phyloP scores from a whole-genome alignment of 2,113 vertebrate genomes.

The Planiliza haematocheilus region DNA sequence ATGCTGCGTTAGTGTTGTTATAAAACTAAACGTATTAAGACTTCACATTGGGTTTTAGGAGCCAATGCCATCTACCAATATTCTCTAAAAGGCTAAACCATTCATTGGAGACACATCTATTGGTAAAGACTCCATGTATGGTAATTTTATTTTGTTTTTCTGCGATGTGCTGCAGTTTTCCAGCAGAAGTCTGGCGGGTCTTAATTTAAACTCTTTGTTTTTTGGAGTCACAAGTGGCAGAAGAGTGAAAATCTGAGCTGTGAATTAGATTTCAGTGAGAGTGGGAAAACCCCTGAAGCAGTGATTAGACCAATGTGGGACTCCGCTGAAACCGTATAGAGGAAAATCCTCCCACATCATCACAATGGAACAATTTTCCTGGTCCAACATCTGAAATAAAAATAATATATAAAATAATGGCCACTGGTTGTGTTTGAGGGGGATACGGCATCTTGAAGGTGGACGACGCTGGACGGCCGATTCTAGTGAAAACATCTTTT shows the following conservation, averaged over 20 bases:
- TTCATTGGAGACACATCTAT: too few relatives aligned
- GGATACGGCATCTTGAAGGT: conserved; percentile 17
- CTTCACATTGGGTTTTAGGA: too few relatives aligned
- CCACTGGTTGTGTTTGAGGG: conserved; percentile 36
- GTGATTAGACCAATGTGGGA: conserved; percentile 53
- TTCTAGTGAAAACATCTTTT: conserved; percentile 22
- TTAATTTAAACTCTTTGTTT: too few relatives aligned
- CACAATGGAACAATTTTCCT: conserved; percentile 67
- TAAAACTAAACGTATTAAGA: too few relatives aligned
- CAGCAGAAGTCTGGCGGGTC: too few relatives aligned
- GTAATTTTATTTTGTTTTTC: too few relatives aligned
- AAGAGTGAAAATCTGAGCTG: background rate
- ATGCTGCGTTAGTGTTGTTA: too few relatives aligned
- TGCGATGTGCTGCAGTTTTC: too few relatives aligned
- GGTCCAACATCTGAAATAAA: conserved; percentile 65
- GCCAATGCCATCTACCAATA: too few relatives aligned
- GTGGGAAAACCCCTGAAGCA: conserved; percentile 62
- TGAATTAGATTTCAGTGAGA: conserved; percentile 28
- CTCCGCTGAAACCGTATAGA: conserved; percentile 54
- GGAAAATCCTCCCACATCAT: conserved; percentile 67
- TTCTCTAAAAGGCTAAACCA: too few relatives aligned
- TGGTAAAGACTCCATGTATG: too few relatives aligned
- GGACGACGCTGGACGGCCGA: conserved; percentile 35
- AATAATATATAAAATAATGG: conserved; percentile 50
- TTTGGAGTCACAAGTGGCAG: too few relatives aligned